Percentiles rank a stretch among this genome's conserved stretches.
Evolutionary conservation across 1,140 invertebrate species (phyloP).

Genomic region (Drosophila bipectinata): DNA sequence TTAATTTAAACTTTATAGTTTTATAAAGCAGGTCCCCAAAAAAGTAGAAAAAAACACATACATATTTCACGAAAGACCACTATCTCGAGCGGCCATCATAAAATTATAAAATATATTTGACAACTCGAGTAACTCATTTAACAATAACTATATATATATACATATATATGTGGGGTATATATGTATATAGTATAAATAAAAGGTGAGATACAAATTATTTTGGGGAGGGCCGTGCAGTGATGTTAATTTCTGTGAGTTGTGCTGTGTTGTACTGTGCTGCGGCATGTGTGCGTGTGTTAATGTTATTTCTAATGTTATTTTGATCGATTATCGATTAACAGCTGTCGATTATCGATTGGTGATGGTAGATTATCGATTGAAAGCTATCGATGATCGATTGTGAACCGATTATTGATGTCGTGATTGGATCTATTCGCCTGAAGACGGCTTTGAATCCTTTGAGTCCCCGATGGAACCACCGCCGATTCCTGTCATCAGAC

Average conservation of each 20-base stretch:
- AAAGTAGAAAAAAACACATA: neutral
- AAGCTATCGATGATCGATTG: neutral
- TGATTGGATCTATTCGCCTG: too few relatives aligned
- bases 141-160: neutral
- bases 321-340: neutral
- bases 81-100: neutral
- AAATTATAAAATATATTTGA: slow-evolving; percentile 7
- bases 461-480: neutral
- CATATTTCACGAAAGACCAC: neutral
- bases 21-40: neutral
- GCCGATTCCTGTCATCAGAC: neutral
- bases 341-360: neutral
- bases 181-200: neutral
- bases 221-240: neutral
- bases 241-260: neutral
- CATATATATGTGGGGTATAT: neutral
- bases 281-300: too few relatives aligned
- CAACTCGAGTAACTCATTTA: neutral
- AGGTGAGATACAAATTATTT: neutral
- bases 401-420: neutral
- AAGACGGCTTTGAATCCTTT: neutral
- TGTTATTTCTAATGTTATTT: too few relatives aligned
- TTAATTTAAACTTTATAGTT: too few relatives aligned
- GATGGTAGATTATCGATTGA: neutral
- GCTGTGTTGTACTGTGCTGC: neutral